phyloP scores from a whole-genome alignment of 2,888 invertebrate species.

The Laspeyria flexula region DNA sequence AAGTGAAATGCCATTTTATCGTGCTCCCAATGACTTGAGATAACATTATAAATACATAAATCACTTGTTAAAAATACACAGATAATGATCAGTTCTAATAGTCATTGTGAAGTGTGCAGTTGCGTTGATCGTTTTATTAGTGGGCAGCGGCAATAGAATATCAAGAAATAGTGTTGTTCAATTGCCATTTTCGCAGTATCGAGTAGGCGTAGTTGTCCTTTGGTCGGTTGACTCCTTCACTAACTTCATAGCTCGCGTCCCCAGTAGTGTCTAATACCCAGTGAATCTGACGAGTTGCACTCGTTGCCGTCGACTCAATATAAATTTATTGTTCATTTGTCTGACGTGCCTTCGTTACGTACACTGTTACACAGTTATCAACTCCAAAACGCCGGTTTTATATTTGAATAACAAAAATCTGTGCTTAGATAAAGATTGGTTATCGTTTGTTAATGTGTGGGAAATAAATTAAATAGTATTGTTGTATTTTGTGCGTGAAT shows the following conservation, averaged over 20 bases:
- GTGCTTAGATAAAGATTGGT: conserved; percentile 31
- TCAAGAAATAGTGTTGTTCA: conserved; percentile 41
- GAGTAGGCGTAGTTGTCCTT: conserved; percentile 44
- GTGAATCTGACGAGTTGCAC: conserved; percentile 69
- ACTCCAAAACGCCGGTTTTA: conserved; percentile 1
- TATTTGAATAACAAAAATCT: conserved; percentile 25
- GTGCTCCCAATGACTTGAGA: conserved; percentile 26
- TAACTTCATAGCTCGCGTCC: conserved; percentile 54
- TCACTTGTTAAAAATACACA: conserved; percentile 34
- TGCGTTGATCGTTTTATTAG: conserved; percentile 9
- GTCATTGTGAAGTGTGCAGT: conserved; percentile 22
- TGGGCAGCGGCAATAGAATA: not conserved
- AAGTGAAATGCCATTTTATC: conserved; percentile 12
- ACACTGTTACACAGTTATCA: conserved; percentile 62
- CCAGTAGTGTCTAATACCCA: conserved; percentile 68
- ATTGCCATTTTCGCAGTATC: conserved; percentile 36
- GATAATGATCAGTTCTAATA: conserved; percentile 27
- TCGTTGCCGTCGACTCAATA: conserved; percentile 60
- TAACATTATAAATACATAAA: conserved; percentile 40
- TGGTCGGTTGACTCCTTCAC: conserved; percentile 37
- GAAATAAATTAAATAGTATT: conserved; percentile 15
- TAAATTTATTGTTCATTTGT: conserved; percentile 73
- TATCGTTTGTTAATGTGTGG: conserved; percentile 18
- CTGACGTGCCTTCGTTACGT: conserved; percentile 50
- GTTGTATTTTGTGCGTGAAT: conserved; percentile 15